phyloP scores from a whole-genome alignment of 1,140 invertebrate species.

The Arion vulgaris region DNA sequence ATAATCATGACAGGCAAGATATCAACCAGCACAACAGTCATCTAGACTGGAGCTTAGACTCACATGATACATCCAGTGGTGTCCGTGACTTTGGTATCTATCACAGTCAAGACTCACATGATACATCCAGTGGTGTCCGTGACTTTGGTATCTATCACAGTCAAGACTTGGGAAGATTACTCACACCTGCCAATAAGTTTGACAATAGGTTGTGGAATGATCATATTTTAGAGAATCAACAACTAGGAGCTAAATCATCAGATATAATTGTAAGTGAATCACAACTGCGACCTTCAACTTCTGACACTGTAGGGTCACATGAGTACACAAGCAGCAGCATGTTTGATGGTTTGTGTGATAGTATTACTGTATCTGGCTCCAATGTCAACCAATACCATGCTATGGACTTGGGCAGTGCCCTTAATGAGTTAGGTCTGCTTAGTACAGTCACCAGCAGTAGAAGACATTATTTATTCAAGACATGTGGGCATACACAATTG shows the following conservation, averaged over 20 bases:
- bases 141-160: not conserved
- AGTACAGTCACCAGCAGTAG: constrained; percentile 64
- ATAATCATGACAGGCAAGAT: too few relatives aligned
- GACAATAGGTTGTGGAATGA: not conserved
- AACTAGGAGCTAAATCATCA: not conserved
- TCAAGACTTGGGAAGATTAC: not conserved
- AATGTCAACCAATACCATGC: not conserved
- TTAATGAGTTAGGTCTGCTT: constrained; percentile 67
- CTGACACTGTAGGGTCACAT: not conserved
- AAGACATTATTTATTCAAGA: constrained; percentile 53
- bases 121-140: too few relatives aligned
- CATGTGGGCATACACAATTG: not conserved
- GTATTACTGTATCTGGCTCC: too few relatives aligned
- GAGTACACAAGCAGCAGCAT: not conserved
- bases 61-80: too few relatives aligned
- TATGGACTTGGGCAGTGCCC: constrained; percentile 62
- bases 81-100: not conserved
- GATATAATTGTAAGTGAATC: not conserved
- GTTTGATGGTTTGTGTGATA: not conserved
- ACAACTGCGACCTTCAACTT: not conserved
- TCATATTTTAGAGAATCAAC: not conserved
- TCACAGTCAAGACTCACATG: too few relatives aligned
- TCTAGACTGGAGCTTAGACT: too few relatives aligned
- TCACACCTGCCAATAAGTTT: not conserved
- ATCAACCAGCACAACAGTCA: not conserved